phyloP scores from a whole-genome alignment of 2,113 vertebrate species.

The Plectropomus leopardus region DNA sequence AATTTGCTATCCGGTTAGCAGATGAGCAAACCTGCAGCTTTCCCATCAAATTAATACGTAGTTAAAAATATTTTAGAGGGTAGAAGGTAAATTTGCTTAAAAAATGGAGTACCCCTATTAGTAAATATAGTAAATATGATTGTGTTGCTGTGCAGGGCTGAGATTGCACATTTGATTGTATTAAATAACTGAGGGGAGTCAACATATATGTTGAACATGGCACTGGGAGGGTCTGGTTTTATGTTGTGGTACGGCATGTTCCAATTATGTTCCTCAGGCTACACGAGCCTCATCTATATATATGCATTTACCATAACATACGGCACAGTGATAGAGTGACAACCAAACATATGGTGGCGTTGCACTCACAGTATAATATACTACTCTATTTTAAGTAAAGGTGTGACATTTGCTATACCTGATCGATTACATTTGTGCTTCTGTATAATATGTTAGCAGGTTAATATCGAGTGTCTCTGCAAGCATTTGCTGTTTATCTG shows the following conservation, averaged over 20 bases:
- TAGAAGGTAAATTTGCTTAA: too few relatives aligned
- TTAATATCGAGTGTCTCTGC: not conserved
- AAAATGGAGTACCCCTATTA: not conserved
- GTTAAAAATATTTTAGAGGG: too few relatives aligned
- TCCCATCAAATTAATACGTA: not conserved
- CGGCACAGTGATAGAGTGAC: not conserved
- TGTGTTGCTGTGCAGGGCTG: not conserved
- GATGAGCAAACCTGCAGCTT: not conserved
- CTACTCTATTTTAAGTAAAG: constrained; percentile 2
- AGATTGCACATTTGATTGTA: not conserved
- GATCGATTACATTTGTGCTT: not conserved
- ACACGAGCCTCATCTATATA: constrained; percentile 19
- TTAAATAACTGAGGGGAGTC: not conserved
- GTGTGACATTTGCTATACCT: not conserved
- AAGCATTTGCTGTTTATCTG: not conserved
- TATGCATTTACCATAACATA: not conserved
- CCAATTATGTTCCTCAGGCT: not conserved
- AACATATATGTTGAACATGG: not conserved
- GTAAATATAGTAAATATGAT: not conserved
- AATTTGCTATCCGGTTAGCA: not conserved
- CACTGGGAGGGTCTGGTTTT: not conserved
- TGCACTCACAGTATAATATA: not conserved
- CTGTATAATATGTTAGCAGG: not conserved
- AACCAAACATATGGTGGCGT: not conserved
- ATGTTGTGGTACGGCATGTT: constrained; percentile 24